Conservation (phyloP, 2,888 invertebrate species). For the Cynaeus angustus region DNA sequence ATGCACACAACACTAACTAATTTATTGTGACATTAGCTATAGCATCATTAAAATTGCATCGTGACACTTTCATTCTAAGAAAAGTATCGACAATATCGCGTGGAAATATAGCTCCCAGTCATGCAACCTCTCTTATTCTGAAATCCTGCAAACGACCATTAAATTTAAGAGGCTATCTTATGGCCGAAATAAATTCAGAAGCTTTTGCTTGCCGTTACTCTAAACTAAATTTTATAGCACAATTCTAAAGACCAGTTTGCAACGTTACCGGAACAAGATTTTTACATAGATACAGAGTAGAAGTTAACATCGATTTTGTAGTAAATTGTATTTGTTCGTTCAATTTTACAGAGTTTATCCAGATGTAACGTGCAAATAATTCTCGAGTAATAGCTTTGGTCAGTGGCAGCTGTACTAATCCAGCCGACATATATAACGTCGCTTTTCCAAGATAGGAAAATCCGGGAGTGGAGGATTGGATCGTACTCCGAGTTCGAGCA, state of each 20-base stretch:
- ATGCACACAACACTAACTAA: conserved; percentile 49
- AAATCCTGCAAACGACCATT: conserved; percentile 33
- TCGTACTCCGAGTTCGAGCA: conserved; percentile 36
- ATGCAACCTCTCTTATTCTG: conserved; percentile 34
- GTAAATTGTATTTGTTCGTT: conserved; percentile 11
- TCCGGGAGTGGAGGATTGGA: conserved; percentile 51
- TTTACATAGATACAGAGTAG: conserved; percentile 1
- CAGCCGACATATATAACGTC: conserved; percentile 57
- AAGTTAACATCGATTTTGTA: not conserved
- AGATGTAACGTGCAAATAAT: conserved; percentile 59
- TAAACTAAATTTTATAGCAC: conserved; percentile 16
- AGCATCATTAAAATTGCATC: conserved; percentile 47
- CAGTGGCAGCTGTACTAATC: conserved; percentile 60
- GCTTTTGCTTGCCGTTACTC: conserved; percentile 14
- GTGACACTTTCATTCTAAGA: conserved; percentile 44
- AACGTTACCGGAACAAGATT: conserved; percentile 7
- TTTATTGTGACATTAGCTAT: conserved; percentile 34
- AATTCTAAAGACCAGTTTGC: conserved; percentile 8
- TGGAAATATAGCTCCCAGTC: conserved; percentile 34
- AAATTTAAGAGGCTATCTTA: conserved; percentile 27
- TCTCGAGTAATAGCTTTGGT: conserved; percentile 60
- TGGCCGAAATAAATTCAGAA: conserved; percentile 24
- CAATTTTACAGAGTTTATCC: conserved; percentile 35
- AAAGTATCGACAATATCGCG: conserved; percentile 30
- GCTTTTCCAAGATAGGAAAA: conserved; percentile 54